Conservation (phyloP, 2,797 vertebrate species). For the Falco concolor region DNA sequence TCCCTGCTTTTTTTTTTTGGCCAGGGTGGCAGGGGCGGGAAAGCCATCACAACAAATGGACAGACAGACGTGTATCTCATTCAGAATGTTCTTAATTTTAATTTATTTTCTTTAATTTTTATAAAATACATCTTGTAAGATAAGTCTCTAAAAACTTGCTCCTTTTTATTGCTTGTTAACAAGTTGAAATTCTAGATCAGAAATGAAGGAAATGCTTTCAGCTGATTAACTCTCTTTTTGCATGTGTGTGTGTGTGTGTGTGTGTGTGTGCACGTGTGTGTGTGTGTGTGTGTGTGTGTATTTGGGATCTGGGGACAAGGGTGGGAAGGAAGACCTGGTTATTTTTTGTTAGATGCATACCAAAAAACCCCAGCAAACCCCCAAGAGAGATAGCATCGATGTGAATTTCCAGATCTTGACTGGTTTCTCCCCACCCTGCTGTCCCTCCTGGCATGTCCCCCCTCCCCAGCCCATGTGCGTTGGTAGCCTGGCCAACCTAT, state of each 20-base stretch:
- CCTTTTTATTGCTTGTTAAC: conserved; percentile 75
- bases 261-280: neutral
- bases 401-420: conserved; percentile 62
- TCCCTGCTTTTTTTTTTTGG: neutral
- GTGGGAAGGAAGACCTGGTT: conserved; percentile 52
- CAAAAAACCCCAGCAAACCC: conserved; percentile 22
- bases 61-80: neutral
- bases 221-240: conserved; percentile 68
- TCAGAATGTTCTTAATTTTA: conserved; percentile 75
- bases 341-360: conserved; percentile 67
- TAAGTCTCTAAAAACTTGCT: conserved; percentile 76
- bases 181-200: conserved; percentile 72
- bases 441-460: conserved; percentile 8
- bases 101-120: conserved; percentile 78
- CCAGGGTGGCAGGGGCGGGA: accelerated
- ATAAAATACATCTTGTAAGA: conserved; percentile 79
- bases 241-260: neutral
- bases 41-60: neutral
- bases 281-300: neutral
- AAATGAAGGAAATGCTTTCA: conserved; percentile 74
- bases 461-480: conserved; percentile 47
- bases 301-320: conserved; percentile 5
- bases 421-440: conserved; percentile 50
- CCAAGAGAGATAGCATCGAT: neutral
- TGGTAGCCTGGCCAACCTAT: conserved; percentile 43